Evolutionary conservation across 2,797 vertebrate genomes (phyloP).

Genomic region (Crenuchus spilurus): DNA sequence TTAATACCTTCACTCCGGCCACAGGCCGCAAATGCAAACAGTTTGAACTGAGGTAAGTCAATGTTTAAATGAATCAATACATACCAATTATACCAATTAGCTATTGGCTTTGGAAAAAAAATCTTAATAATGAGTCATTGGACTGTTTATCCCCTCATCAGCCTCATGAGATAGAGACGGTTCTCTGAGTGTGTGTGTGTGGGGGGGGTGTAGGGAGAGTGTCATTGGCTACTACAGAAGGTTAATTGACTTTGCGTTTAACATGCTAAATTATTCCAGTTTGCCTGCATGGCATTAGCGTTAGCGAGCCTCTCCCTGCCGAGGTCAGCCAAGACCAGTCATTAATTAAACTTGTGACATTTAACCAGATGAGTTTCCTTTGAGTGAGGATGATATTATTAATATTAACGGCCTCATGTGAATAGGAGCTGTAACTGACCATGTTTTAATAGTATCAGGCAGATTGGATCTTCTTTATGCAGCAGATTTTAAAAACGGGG

Average conservation of each 20-base stretch:
- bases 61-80: slow-evolving; percentile 47
- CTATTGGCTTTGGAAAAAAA: slow-evolving; percentile 30
- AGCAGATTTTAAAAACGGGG: slow-evolving; percentile 56
- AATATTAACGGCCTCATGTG: slow-evolving; percentile 83
- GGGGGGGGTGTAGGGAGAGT: slow-evolving; percentile 32
- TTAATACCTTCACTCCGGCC: background rate
- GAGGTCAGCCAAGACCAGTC: slow-evolving; percentile 75
- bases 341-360: slow-evolving; percentile 89
- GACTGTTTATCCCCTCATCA: slow-evolving; percentile 53
- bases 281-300: slow-evolving; percentile 76
- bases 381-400: slow-evolving; percentile 87
- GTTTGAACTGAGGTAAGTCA: slow-evolving; percentile 38
- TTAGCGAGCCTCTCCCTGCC: slow-evolving; percentile 78
- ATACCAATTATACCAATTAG: slow-evolving; percentile 50
- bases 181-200: slow-evolving; percentile 11
- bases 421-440: slow-evolving; percentile 74
- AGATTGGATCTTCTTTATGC: slow-evolving; percentile 61
- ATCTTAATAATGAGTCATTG: slow-evolving; percentile 46
- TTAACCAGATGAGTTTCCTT: slow-evolving; percentile 87
- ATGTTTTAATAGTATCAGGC: slow-evolving; percentile 74
- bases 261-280: slow-evolving; percentile 65
- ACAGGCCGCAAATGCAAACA: slow-evolving; percentile 18
- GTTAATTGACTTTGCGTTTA: slow-evolving; percentile 64
- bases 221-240: slow-evolving; percentile 54
- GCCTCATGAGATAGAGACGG: slow-evolving; percentile 18